Evolutionary conservation across 2,888 invertebrate species (phyloP), one percentile per base, ranked within the genome.

Genomic region (Lypha dubia): DNA sequence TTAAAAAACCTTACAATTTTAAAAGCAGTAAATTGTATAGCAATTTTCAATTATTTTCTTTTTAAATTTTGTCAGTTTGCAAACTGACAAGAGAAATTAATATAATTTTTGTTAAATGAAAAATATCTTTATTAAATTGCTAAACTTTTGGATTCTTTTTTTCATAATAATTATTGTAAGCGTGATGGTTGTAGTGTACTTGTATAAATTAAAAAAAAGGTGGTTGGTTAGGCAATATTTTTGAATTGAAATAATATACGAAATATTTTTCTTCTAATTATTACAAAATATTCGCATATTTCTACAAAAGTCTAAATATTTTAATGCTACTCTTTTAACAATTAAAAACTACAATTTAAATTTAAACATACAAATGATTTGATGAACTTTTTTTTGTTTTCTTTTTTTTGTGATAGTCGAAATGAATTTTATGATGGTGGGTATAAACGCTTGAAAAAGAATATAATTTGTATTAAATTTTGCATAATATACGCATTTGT

Each of bases 211-310:
- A 2, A 28, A 28, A 28, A 28, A 28, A 28, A 28, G 28, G 5
- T 28, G 2, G 28, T 49, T 73, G 62, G 13, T 65, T 44, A 65
- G 65, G 65, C 75, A 65, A 56, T 65, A 56, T 65, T 53, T 28
- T 28, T 28, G 11, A 20, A 20, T 67, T 15, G 35, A 60, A 73
- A 46, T n/a, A n/a, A n/a, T 60, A 20, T 60, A 49, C 22, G 73
- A 60, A 49, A 11, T 28, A 9, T 15, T 46, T 58, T 44, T 28
- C 3, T 38, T 51, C 20, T 44, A 44, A 28, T 44, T 49, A 1
- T 73, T 60, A 35, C 3, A 24, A 24, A 53, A 51, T 28, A 28
- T 28, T 28, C 28, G 28, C 2, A 28, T 28, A 28, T 28, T 28
- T 28, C 28, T 28, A 28, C 28, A 32, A 28, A 15, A 20, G 24